phyloP scores from a whole-genome alignment of 2,888 invertebrate genomes.

The Cheilosia impressa region DNA sequence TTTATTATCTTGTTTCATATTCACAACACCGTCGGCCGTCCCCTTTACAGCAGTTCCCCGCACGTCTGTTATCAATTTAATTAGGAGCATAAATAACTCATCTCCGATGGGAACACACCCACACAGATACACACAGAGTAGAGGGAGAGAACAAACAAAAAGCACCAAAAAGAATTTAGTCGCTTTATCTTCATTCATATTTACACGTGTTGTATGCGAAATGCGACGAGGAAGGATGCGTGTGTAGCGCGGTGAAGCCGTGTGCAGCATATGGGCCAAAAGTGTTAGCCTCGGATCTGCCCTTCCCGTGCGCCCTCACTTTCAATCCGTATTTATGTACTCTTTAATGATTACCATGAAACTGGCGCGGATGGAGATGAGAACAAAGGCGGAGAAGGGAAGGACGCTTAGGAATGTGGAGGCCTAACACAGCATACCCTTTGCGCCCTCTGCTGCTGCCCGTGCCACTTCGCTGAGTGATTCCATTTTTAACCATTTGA shows the following conservation, averaged over 20 bases:
- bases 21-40: conserved; percentile 14
- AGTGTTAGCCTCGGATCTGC: conserved; percentile 25
- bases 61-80: conserved; percentile 67
- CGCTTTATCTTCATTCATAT: conserved; percentile 58
- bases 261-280: conserved; percentile 55
- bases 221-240: conserved; percentile 13
- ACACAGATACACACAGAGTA: background rate
- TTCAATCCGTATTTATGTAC: conserved; percentile 46
- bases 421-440: conserved; percentile 39
- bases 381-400: conserved; percentile 30
- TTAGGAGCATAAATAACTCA: conserved; percentile 69
- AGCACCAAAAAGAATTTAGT: conserved; percentile 34
- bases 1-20: conserved; percentile 70
- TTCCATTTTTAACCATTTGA: conserved; percentile 55
- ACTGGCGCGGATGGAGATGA: conserved; percentile 28
- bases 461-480: conserved; percentile 13
- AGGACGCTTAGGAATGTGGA: conserved; percentile 22
- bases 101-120: conserved; percentile 17
- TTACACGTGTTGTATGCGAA: conserved; percentile 45
- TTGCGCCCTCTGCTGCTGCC: conserved; percentile 1
- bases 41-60: conserved; percentile 3
- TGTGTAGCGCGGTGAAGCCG: background rate
- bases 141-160: conserved; percentile 7
- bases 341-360: conserved; percentile 59
- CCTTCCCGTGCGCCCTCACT: background rate